A percentile compares a stretch with the other conserved stretches of the same genome.
Conservation (phyloP, 2,888 invertebrate genomes). For the Pogonocherus hispidulus region DNA sequence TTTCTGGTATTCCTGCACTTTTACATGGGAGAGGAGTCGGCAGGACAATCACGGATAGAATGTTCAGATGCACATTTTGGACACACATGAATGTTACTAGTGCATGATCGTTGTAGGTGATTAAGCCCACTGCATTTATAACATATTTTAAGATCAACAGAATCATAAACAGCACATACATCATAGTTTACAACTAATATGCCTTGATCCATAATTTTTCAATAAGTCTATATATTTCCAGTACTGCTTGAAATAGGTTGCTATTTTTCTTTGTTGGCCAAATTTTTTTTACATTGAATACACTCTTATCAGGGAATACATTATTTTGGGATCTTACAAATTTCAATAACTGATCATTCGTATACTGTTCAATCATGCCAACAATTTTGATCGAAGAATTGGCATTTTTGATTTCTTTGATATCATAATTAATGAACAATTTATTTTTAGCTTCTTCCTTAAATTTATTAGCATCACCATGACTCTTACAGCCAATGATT, state of each 20-base stretch:
- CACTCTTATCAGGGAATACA: slow-evolving; percentile 10
- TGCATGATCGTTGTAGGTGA: too few relatives aligned
- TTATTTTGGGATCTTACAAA: slow-evolving; percentile 18
- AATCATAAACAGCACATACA: slow-evolving; percentile 1
- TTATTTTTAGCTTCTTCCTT: slow-evolving; percentile 7
- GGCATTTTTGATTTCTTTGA: slow-evolving; percentile 16
- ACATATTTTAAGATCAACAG: too few relatives aligned
- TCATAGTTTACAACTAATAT: slow-evolving; percentile 21
- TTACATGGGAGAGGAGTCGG: background rate
- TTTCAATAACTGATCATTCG: slow-evolving; percentile 7
- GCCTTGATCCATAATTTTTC: slow-evolving; percentile 1
- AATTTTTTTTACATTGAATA: background rate
- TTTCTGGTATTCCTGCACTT: slow-evolving; percentile 5
- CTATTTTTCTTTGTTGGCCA: too few relatives aligned
- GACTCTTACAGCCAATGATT: background rate
- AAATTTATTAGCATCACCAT: slow-evolving; percentile 21
- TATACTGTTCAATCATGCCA: slow-evolving; percentile 22
- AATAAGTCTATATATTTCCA: slow-evolving; percentile 14
- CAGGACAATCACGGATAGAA: slow-evolving; percentile 2
- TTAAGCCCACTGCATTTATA: too few relatives aligned
- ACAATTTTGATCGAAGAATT: slow-evolving; percentile 22
- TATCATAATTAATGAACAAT: slow-evolving; percentile 15
- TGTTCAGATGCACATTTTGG: slow-evolving; percentile 15
- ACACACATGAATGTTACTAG: background rate
- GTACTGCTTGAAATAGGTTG: slow-evolving; percentile 5